These are phyloP conservation scores for Romanogobio albipinnatus DNA, from an alignment of 2,113 vertebrate genomes.

Conservation along the genomic window DNA sequence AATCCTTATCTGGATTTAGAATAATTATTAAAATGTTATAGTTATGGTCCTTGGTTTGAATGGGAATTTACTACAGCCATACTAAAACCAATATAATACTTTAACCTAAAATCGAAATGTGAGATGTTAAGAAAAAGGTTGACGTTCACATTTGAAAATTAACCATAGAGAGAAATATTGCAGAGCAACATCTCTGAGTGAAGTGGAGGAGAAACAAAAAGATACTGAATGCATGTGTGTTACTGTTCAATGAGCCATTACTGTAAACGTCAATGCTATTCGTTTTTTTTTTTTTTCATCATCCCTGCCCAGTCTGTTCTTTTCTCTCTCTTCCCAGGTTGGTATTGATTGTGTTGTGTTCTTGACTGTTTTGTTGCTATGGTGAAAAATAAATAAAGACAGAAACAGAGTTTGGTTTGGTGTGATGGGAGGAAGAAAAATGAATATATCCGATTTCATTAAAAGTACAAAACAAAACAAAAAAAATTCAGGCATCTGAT, in stretches of 20 bases:
- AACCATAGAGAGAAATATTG: neutral
- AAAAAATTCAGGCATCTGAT: neutral
- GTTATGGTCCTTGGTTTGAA: neutral
- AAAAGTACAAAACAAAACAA: neutral
- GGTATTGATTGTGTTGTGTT: constrained; percentile 7
- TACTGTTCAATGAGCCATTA: neutral
- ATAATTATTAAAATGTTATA: neutral
- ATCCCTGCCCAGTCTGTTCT: neutral
- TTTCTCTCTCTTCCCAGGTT: neutral
- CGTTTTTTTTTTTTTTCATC: neutral
- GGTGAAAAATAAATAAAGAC: neutral
- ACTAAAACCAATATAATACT: neutral
- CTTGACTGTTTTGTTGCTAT: constrained; percentile 5
- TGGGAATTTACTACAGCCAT: neutral
- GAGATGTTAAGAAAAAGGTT: neutral
- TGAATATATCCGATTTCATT: neutral
- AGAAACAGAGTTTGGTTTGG: neutral
- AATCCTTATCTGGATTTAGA: too few relatives aligned
- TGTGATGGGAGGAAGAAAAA: neutral
- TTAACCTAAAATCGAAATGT: neutral
- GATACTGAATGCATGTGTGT: neutral
- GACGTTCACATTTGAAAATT: neutral
- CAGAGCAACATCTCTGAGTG: neutral
- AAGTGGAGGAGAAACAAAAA: neutral
- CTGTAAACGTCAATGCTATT: constrained; percentile 21